phyloP scores from a whole-genome alignment of 1,140 invertebrate genomes.

The Aphelenchoides besseyi region DNA sequence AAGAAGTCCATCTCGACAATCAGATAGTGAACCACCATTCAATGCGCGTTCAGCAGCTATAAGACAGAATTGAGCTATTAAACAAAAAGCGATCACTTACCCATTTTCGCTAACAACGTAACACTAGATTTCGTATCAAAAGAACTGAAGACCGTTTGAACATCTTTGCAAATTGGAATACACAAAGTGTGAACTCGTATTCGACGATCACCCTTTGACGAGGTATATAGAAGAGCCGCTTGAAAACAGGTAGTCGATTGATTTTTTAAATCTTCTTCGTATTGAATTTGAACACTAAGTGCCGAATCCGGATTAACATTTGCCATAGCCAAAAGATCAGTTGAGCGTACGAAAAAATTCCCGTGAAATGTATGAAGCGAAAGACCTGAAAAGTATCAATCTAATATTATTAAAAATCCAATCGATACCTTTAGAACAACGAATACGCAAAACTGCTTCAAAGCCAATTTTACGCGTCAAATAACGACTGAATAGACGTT shows the following conservation, averaged over 20 bases:
- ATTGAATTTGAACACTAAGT: conserved; percentile 92
- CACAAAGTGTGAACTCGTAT: conserved; percentile 96
- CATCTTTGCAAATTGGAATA: conserved; percentile 78
- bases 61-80: conserved; percentile 18
- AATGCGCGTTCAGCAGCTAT: conserved; percentile 84
- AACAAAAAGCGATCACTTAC: conserved; percentile 36
- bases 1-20: conserved; percentile 90
- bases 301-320: conserved; percentile 97
- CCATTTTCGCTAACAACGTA: conserved; percentile 69
- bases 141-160: conserved; percentile 79
- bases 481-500: conserved; percentile 79
- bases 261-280: conserved; percentile 85
- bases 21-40: conserved; percentile 74
- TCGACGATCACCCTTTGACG: conserved; percentile 90
- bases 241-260: conserved; percentile 89
- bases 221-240: conserved; percentile 93
- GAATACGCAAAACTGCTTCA: conserved; percentile 94
- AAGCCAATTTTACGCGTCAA: conserved; percentile 94
- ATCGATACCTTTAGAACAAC: conserved; percentile 77
- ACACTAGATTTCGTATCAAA: conserved; percentile 94
- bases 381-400: conserved; percentile 65
- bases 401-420: conserved; percentile 11
- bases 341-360: conserved; percentile 97
- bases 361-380: conserved; percentile 97
- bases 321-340: conserved; percentile 88